Evolutionary conservation across 2,113 vertebrate species (phyloP).

Genomic region (Neomonachus schauinslandi): DNA sequence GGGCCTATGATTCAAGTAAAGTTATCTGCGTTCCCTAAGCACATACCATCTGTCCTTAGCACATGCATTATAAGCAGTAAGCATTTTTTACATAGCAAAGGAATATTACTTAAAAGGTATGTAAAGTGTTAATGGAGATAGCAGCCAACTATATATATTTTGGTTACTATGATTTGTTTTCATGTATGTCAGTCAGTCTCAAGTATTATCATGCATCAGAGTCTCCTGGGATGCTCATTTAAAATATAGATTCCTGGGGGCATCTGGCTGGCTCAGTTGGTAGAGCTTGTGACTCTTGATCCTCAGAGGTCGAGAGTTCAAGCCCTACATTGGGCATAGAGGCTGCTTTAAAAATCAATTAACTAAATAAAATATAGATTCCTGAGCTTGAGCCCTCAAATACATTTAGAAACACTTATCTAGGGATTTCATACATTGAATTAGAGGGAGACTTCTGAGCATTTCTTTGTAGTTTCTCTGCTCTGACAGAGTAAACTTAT

Average conservation of each 20-base stretch:
- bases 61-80: neutral
- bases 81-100: neutral
- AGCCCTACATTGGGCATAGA: neutral
- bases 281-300: neutral
- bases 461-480: neutral
- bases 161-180: conserved; percentile 1
- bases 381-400: neutral
- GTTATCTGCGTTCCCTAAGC: neutral
- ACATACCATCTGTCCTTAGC: neutral
- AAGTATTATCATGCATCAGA: neutral
- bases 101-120: neutral
- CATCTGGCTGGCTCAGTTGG: neutral
- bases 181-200: conserved; percentile 14
- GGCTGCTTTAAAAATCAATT: neutral
- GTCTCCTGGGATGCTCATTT: conserved; percentile 1
- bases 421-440: neutral
- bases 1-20: conserved; percentile 23
- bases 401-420: conserved; percentile 17
- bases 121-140: neutral
- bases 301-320: neutral
- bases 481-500: neutral
- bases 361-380: neutral
- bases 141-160: neutral
- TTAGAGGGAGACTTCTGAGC: neutral
- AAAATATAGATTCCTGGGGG: neutral